These are phyloP conservation scores for Typhlomys cinereus DNA, from an alignment of 2,113 vertebrate genomes.

Conservation along the genomic window DNA sequence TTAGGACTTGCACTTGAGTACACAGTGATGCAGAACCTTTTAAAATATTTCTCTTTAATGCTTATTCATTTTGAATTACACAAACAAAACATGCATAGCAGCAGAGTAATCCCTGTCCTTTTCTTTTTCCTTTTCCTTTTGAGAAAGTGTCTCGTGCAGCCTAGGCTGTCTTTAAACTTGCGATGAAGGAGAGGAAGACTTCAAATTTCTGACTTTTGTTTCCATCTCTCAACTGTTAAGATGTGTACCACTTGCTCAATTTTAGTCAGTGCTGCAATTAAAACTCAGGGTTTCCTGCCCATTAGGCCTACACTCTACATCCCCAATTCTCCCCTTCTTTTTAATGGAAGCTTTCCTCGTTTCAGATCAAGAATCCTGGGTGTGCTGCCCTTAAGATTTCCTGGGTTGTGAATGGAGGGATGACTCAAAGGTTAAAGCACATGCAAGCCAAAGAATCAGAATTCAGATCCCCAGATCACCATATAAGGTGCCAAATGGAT, in stretches of 20 bases:
- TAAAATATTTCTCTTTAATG: conserved; percentile 68
- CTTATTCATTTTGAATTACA: conserved; percentile 57
- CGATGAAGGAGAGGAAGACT: neutral
- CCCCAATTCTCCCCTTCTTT: neutral
- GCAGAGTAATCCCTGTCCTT: too few relatives aligned
- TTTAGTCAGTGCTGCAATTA: neutral
- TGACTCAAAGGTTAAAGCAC: too few relatives aligned
- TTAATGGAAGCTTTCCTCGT: neutral
- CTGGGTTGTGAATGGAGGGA: too few relatives aligned
- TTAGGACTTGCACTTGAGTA: conserved; percentile 25
- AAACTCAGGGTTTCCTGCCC: neutral
- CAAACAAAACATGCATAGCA: conserved; percentile 2
- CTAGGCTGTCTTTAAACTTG: neutral
- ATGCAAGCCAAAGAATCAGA: too few relatives aligned
- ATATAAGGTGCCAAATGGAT: too few relatives aligned
- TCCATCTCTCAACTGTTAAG: neutral
- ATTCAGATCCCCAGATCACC: too few relatives aligned
- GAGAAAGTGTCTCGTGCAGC: neutral
- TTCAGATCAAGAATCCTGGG: neutral
- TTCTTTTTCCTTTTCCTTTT: neutral
- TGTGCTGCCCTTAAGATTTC: neutral
- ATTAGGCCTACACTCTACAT: too few relatives aligned
- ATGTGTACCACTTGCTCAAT: neutral
- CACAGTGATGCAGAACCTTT: conserved; percentile 62
- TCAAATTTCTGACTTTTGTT: neutral